These are phyloP conservation scores for Lithophane semibrunnea DNA, from an alignment of 2,888 invertebrate genomes.

Conservation along the genomic window DNA sequence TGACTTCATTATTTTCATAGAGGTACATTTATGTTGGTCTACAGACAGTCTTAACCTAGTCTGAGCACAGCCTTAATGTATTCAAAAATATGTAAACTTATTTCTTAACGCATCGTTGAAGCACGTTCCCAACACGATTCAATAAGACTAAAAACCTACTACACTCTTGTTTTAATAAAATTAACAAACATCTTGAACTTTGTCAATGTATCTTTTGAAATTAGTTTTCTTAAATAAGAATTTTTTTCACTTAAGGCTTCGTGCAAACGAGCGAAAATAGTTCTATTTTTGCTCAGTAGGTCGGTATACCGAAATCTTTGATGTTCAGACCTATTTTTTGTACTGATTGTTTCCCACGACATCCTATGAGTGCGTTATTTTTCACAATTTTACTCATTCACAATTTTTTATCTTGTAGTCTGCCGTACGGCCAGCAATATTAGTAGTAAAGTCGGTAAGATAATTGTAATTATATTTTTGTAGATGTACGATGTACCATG, in stretches of 20 bases:
- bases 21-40: not conserved
- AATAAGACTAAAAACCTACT: not conserved
- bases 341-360: too few relatives aligned
- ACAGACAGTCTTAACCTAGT: not conserved
- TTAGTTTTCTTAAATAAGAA: not conserved
- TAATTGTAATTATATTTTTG: not conserved
- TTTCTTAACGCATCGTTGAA: not conserved
- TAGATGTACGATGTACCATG: too few relatives aligned
- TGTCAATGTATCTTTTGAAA: not conserved
- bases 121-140: not conserved
- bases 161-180: not conserved
- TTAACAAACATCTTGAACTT: conserved; percentile 9
- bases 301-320: not conserved
- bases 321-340: not conserved
- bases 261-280: not conserved
- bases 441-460: not conserved
- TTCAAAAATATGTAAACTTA: conserved; percentile 6
- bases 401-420: not conserved
- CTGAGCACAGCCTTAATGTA: not conserved
- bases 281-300: not conserved
- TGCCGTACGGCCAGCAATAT: not conserved
- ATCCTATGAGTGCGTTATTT: not conserved
- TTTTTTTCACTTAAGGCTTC: not conserved
- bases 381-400: not conserved
- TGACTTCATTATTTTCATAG: not conserved